phyloP scores from a whole-genome alignment of 2,113 vertebrate genomes.

The Psilopogon haemacephalus region DNA sequence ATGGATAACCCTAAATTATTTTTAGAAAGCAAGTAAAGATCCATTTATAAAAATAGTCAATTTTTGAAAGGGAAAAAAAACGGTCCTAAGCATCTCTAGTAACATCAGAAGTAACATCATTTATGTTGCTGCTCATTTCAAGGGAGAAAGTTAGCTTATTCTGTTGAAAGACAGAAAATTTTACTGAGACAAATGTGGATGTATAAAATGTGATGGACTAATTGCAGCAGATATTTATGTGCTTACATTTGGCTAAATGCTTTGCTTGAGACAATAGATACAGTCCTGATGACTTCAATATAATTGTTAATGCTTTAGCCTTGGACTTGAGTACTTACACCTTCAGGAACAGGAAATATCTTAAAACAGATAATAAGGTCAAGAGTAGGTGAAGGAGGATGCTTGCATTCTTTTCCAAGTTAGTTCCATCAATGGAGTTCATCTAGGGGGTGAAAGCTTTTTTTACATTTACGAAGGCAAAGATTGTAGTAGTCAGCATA shows the following conservation, averaged over 20 bases:
- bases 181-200: background rate
- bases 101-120: background rate
- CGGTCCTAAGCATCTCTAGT: background rate
- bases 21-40: background rate
- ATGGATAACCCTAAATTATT: background rate
- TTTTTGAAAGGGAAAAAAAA: background rate
- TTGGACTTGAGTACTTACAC: background rate
- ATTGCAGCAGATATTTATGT: background rate
- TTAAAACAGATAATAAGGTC: background rate
- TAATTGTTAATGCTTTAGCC: background rate
- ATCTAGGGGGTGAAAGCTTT: rapidly evolving
- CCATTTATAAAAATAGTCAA: background rate
- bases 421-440: background rate
- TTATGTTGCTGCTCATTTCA: background rate
- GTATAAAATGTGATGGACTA: background rate
- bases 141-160: background rate
- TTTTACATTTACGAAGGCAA: background rate
- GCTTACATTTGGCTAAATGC: background rate
- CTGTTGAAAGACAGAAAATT: background rate
- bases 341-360: background rate
- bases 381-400: background rate
- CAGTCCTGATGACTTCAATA: background rate
- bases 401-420: background rate
- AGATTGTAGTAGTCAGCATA: background rate
- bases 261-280: background rate